phyloP scores from a whole-genome alignment of 2,797 vertebrate genomes.

The Myotis planiceps region DNA sequence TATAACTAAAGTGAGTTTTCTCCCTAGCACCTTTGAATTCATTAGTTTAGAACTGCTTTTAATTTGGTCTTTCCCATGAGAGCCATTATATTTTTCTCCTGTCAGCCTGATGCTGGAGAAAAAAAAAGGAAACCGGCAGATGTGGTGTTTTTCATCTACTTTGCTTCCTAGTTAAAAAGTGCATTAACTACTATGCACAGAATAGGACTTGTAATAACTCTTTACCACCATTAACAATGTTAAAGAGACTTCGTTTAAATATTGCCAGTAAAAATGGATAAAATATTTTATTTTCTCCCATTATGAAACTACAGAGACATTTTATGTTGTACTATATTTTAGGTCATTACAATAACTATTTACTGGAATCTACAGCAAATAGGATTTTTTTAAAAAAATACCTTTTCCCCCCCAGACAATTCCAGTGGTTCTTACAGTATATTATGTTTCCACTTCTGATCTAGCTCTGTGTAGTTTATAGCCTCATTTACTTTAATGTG shows the following conservation, averaged over 20 bases:
- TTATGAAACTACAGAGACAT: not conserved
- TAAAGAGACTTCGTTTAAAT: conserved; percentile 86
- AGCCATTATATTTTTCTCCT: conserved; percentile 93
- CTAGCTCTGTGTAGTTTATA: conserved; percentile 85
- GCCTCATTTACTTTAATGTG: conserved; percentile 89
- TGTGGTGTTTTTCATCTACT: conserved; percentile 87
- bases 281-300: conserved; percentile 63
- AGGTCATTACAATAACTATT: conserved; percentile 47
- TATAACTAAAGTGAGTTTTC: conserved; percentile 87
- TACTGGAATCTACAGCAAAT: conserved; percentile 76
- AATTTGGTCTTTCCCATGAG: conserved; percentile 93
- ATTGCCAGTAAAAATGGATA: conserved; percentile 68
- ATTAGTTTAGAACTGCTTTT: conserved; percentile 93
- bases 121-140: conserved; percentile 90
- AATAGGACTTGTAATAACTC: conserved; percentile 83
- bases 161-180: conserved; percentile 85
- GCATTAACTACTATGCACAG: conserved; percentile 82
- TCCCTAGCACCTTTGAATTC: conserved; percentile 91
- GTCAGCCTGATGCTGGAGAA: conserved; percentile 90
- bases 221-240: conserved; percentile 85
- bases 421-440: conserved; percentile 82
- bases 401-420: conserved; percentile 70
- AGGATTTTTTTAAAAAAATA: conserved; percentile 55
- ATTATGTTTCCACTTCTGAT: conserved; percentile 81
- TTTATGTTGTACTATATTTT: conserved; percentile 40